Evolutionary conservation across 2,888 invertebrate species (phyloP).

Genomic region (Clanis bilineata): DNA sequence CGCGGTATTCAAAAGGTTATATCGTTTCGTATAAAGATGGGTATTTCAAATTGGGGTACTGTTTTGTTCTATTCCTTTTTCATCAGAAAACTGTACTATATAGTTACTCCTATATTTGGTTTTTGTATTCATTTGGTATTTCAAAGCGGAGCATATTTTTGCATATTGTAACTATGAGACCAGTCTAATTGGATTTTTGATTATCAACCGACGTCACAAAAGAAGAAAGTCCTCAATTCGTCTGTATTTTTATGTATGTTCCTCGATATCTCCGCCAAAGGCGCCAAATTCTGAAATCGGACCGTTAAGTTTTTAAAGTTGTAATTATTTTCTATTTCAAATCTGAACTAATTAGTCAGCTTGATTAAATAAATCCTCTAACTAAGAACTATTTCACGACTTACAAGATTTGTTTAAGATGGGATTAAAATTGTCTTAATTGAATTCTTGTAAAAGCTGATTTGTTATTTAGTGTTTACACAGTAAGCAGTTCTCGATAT

Average conservation of each 20-base stretch:
- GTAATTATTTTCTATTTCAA: neutral
- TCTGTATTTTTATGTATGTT: too few relatives aligned
- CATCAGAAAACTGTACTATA: neutral
- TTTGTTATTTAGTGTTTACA: neutral
- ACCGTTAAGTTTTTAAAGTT: too few relatives aligned
- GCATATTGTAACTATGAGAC: neutral
- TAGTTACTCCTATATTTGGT: neutral
- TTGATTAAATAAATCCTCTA: neutral
- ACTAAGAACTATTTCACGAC: neutral
- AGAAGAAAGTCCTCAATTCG: too few relatives aligned
- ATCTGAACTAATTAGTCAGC: neutral
- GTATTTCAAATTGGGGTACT: constrained; percentile 2
- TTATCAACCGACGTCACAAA: too few relatives aligned
- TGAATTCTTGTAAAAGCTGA: neutral
- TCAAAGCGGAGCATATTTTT: neutral
- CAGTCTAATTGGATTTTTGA: neutral
- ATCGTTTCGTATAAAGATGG: constrained; percentile 4
- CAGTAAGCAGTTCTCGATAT: neutral
- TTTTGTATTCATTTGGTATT: neutral
- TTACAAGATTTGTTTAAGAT: neutral
- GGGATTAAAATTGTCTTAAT: neutral
- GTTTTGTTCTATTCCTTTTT: constrained; percentile 1
- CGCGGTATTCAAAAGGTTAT: constrained; percentile 19
- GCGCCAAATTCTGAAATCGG: too few relatives aligned
- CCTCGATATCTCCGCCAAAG: too few relatives aligned